Base-by-base conservation (phyloP, 92 coral and sea anemone genomes). In the Phenganax marumi region DNA sequence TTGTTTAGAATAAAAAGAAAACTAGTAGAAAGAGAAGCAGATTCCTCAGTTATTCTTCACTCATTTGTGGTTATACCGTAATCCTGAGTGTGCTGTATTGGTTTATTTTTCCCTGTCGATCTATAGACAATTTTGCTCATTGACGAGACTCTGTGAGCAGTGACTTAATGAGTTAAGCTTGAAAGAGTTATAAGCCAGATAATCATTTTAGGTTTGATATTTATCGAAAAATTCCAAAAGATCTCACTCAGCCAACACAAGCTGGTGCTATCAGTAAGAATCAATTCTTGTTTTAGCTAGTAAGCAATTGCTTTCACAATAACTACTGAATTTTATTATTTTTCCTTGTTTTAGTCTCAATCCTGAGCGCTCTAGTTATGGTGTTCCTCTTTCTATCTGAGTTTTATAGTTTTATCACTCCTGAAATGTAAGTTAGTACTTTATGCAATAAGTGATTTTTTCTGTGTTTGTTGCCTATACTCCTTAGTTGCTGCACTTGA, bases 171-270 rank as follows among this genome's bases (percentile, higher is more conserved):
- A 33, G 43, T 33, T 33, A 33, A 33, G 43, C 43, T 33, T 33
- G 43, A 33, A 1, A 33, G 5, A 33, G 43, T 33, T 33, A 33
- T 5, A 33, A 2, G 5, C 43, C 2, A 33, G 43, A 33, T 33
- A 33, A 33, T 33, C 43, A 33, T 33, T 23, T 14, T 84, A 94
- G 98, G 85, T 88, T 94, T 90, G 98, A 94, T 86, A 93, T 94
- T 62, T 94, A 94, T 78, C 87, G 98, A 76, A 94, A 94, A 86
- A 87, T 94, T n/a, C 98, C 98, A 12, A 94, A 94, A 82, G 98
- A 94, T 81, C 87, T 94, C 50, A 94, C 98, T 26, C 97, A 94
- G 79, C 98, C 98, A 52, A 94, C 98, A 2, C 63, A 77, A 17
- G 87, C 98, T 23, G 98, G 98, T 63, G 98, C 98, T 14, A 76